Evolutionary conservation across 2,888 invertebrate genomes (phyloP).

Genomic region (Atethmia centrago): DNA sequence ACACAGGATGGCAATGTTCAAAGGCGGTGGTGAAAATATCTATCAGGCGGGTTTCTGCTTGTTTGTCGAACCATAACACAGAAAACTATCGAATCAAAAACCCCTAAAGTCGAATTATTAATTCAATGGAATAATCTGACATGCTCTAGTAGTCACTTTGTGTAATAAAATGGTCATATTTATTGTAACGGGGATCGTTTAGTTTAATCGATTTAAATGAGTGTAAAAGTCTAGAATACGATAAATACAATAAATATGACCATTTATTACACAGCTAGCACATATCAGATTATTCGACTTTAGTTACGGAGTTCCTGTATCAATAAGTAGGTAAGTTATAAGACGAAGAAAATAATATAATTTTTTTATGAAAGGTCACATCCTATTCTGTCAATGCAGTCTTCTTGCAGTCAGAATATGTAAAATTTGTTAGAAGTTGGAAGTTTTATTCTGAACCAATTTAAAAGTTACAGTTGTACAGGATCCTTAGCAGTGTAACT

Average conservation of each 20-base stretch:
- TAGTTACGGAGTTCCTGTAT: too few species aligned
- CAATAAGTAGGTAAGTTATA: not conserved
- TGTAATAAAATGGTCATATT: too few species aligned
- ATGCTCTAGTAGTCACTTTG: too few species aligned
- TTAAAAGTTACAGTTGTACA: slow-evolving; percentile 50
- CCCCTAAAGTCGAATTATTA: too few species aligned
- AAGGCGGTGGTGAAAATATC: not conserved
- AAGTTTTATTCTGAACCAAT: slow-evolving; percentile 57
- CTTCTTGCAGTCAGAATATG: slow-evolving; percentile 38
- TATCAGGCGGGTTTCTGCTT: too few species aligned
- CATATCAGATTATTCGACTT: too few species aligned
- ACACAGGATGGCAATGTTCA: not conserved
- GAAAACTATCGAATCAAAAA: not conserved
- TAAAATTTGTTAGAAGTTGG: slow-evolving; percentile 42
- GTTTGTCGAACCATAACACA: not conserved
- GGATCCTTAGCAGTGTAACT: slow-evolving; percentile 49
- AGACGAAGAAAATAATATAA: not conserved
- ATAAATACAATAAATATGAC: too few species aligned
- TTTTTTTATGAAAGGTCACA: not conserved
- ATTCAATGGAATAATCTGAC: too few species aligned
- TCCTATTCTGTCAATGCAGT: slow-evolving; percentile 32
- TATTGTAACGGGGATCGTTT: too few species aligned
- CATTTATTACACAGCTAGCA: too few species aligned
- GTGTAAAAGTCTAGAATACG: too few species aligned
- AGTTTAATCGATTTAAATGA: too few species aligned